Conservation (phyloP, 2,113 vertebrate species). For the Sinosuthora webbiana region DNA sequence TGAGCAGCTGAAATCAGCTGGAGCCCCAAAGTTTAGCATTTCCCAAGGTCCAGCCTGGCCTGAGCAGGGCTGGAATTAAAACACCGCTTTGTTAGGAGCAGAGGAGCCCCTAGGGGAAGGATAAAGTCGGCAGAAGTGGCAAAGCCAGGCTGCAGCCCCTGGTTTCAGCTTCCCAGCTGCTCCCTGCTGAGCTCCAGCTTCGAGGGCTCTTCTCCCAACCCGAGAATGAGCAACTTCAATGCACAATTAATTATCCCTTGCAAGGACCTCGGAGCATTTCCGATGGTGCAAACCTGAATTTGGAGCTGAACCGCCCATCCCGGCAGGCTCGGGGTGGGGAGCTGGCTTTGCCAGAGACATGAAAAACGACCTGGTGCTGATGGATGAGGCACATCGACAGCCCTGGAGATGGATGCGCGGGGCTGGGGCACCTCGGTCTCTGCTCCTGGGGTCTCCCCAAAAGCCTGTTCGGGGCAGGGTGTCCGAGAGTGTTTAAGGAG, state of each 20-base stretch:
- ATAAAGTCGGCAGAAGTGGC: neutral
- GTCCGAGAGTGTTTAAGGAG: fast-evolving
- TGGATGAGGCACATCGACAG: neutral
- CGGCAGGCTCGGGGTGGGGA: neutral
- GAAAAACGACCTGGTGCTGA: fast-evolving
- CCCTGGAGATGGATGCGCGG: neutral
- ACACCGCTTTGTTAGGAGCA: neutral
- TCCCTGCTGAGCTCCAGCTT: neutral
- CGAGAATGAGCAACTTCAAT: fast-evolving
- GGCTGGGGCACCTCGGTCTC: neutral
- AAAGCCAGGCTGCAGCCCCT: neutral
- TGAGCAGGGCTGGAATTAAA: neutral
- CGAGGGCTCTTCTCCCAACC: neutral
- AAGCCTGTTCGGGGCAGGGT: neutral
- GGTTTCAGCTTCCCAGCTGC: neutral
- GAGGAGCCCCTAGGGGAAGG: neutral
- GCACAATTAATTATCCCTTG: neutral
- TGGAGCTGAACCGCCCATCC: fast-evolving
- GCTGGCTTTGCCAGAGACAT: neutral
- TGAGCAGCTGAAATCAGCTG: neutral
- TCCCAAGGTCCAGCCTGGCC: neutral
- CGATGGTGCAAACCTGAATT: fast-evolving
- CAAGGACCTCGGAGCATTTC: fast-evolving
- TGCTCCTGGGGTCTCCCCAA: neutral
- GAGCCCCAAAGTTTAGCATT: neutral